Conservation (phyloP, 2,113 vertebrate species). For the Heterocephalus glaber region DNA sequence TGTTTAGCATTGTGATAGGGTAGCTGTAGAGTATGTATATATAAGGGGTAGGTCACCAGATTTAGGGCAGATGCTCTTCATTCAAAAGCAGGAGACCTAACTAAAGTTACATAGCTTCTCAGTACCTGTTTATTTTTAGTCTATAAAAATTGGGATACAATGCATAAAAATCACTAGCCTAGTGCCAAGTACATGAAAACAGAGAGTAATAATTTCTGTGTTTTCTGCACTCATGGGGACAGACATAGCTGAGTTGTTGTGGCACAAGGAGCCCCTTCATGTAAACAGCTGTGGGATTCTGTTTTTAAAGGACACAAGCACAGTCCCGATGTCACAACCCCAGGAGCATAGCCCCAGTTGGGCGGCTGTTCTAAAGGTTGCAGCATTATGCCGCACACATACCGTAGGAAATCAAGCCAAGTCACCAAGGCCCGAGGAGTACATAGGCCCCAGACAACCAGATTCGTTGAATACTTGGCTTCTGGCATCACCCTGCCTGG, state of each 20-base stretch:
- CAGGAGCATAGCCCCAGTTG: background rate
- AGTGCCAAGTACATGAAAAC: background rate
- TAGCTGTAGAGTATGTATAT: background rate
- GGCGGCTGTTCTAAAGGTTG: background rate
- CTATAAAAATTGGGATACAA: background rate
- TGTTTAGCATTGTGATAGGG: conserved; percentile 17
- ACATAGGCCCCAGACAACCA: background rate
- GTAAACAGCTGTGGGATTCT: background rate
- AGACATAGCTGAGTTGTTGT: background rate
- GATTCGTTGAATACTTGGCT: background rate
- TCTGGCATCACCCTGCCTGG: background rate
- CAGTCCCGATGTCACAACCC: background rate
- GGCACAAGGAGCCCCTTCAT: background rate
- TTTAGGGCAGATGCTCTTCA: conserved; percentile 37
- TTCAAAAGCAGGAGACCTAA: conserved; percentile 20
- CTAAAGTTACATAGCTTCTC: background rate
- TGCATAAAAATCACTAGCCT: background rate
- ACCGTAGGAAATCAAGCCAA: background rate
- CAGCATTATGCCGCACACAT: background rate
- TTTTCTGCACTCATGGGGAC: background rate
- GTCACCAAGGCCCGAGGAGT: background rate
- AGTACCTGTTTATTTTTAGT: background rate
- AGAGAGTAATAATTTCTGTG: background rate
- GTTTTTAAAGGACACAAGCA: background rate
- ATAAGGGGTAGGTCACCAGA: background rate